Evolutionary conservation across 1,140 invertebrate species (phyloP), one percentile per base, ranked within the genome.

Genomic region (Bombus pascuorum): DNA sequence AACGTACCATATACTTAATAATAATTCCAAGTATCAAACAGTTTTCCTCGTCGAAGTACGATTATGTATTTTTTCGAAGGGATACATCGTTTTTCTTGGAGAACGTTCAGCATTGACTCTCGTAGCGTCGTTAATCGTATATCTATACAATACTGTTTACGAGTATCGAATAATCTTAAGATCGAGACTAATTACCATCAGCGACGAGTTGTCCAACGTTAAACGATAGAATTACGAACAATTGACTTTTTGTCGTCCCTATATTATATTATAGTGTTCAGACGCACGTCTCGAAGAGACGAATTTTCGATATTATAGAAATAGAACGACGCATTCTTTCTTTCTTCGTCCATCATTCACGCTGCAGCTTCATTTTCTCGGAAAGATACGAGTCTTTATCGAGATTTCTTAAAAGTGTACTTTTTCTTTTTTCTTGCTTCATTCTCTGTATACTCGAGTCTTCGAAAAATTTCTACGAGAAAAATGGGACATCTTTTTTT

Each of bases 201-300:
- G 77, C 59, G 87, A 83, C 68, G 62, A 53, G 53, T 57, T 72
- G 65, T 62, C 47, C 76, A 62, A 44, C 39, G 44, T 47, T 66
- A 87, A 81, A 73, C 86, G 85, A 74, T 87, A 85, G 47, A 75
- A 81, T 87, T 81, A 87, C 62, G 78, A 42, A 76, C 93, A 94
- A 94, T 94, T 94, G 93, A 94, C 93, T 92, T 72, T 88, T 91
- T 92, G 12, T 62, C 90, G 88, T 87, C 37, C 44, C 74, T 66
- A 76, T 83, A 59, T 47, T 53, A 70, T 42, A 70, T 37, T 37
- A 70, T 42, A 70, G 42, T 12, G 42, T 70, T 47, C 37, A 70
- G 76, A 78, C 76, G 76, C 76, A n/a, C 59, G 39, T 66, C 28
- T 22, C 32, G 76, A 66, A 25, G 39, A 59, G 74, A 76, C 32